A percentile compares a stretch with the other conserved stretches of the same genome.
These are phyloP conservation scores for Megaustenia siamemsis DNA, from an alignment of 2,888 invertebrate genomes.

Conservation along the genomic window DNA sequence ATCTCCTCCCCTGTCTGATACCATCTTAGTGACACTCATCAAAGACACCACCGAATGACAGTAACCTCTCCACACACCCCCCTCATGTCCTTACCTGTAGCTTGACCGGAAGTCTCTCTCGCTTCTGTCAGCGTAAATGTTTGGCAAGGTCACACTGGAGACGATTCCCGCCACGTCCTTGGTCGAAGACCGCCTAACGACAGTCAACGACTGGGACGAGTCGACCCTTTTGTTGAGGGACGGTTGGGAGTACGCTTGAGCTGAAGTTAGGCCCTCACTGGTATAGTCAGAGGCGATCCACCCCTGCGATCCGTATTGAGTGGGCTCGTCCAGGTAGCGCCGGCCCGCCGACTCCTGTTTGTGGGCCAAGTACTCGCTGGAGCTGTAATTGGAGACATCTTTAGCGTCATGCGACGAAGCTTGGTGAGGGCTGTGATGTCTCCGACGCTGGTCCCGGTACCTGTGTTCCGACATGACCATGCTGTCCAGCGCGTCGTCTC, in stretches of 20 bases:
- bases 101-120: constrained; percentile 59
- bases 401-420: constrained; percentile 29
- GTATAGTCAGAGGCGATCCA: constrained; percentile 51
- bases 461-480: constrained; percentile 45
- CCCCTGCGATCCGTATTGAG: constrained; percentile 50
- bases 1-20: too few species aligned
- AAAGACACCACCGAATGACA: too few species aligned
- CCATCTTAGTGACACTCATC: too few species aligned
- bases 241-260: constrained; percentile 52
- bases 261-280: constrained; percentile 32
- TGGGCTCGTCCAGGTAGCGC: constrained; percentile 66
- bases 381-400: constrained; percentile 70
- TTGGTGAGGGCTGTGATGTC: constrained; percentile 14
- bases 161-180: constrained; percentile 65
- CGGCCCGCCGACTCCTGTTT: constrained; percentile 71
- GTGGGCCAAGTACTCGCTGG: constrained; percentile 79
- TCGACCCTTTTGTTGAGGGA: constrained; percentile 55
- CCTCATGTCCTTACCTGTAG: constrained; percentile 23
- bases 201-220: constrained; percentile 56
- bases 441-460: constrained; percentile 6
- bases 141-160: constrained; percentile 72
- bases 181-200: constrained; percentile 25
- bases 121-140: constrained; percentile 67
- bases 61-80: too few species aligned
- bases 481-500: constrained; percentile 23